phyloP scores from a whole-genome alignment of 2,113 vertebrate genomes.

The Peromyscus leucopus region DNA sequence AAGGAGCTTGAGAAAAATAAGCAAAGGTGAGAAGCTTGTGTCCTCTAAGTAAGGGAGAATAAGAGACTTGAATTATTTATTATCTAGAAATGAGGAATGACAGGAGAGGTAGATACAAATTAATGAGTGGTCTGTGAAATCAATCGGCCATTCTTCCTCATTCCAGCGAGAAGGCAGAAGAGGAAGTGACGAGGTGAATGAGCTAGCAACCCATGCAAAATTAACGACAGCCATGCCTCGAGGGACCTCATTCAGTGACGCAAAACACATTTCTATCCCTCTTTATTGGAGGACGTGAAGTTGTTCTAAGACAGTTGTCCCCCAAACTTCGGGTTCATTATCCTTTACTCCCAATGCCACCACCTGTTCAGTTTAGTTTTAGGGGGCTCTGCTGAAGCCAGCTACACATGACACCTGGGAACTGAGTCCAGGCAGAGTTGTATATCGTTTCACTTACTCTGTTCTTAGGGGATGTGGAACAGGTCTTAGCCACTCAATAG shows the following conservation, averaged over 20 bases:
- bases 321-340: not conserved
- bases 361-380: not conserved
- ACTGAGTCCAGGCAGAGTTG: not conserved
- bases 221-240: not conserved
- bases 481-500: not conserved
- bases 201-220: not conserved
- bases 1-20: not conserved
- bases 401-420: not conserved
- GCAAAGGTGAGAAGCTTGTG: not conserved
- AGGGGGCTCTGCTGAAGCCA: no score
- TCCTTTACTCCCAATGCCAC: not conserved
- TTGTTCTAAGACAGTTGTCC: not conserved
- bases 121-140: slow-evolving; percentile 17
- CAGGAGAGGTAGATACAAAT: slow-evolving; percentile 13
- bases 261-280: not conserved
- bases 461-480: not conserved
- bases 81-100: slow-evolving; percentile 31
- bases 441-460: not conserved
- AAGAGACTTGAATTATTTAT: slow-evolving; percentile 64
- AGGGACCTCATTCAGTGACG: not conserved
- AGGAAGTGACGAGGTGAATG: not conserved
- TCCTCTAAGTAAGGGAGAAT: slow-evolving; percentile 22
- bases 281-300: not conserved
- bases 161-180: not conserved
- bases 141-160: not conserved